These are phyloP conservation scores for Holotrichia oblita DNA, from an alignment of 1,140 invertebrate genomes.

Conservation along the genomic window DNA sequence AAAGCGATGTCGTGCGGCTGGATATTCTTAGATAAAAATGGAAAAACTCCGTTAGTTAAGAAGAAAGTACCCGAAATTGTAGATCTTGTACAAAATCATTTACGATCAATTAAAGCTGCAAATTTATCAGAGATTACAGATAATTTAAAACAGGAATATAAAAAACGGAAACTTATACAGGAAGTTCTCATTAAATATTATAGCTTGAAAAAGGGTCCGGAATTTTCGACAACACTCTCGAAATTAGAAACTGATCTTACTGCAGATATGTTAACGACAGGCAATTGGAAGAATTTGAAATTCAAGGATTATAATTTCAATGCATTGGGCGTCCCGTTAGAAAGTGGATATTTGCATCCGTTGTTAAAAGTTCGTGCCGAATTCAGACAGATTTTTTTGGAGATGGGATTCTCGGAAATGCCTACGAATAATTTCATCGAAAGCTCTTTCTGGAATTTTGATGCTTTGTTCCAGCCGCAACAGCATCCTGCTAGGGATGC, in stretches of 20 bases:
- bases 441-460: conserved; percentile 99
- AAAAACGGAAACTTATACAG: conserved; percentile 93
- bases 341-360: conserved; percentile 92
- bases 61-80: conserved; percentile 79
- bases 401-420: conserved; percentile 99
- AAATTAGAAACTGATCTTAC: conserved; percentile 97
- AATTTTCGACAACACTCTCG: conserved; percentile 83
- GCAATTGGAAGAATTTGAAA: conserved; percentile 89
- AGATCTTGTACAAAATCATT: conserved; percentile 78
- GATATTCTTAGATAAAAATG: conserved; percentile 87
- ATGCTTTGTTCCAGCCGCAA: conserved; percentile 98
- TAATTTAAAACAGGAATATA: conserved; percentile 84
- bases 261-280: conserved; percentile 87
- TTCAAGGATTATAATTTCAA: conserved; percentile 99
- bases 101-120: conserved; percentile 72
- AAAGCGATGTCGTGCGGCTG: conserved; percentile 94
- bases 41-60: conserved; percentile 72
- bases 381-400: conserved; percentile 97
- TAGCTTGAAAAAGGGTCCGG: conserved; percentile 79
- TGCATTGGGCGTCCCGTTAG: conserved; percentile 80
- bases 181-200: conserved; percentile 87
- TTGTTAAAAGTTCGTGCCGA: conserved; percentile 94
- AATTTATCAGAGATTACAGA: conserved; percentile 69
- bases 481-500: conserved; percentile 99
- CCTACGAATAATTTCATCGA: conserved; percentile 98